These are phyloP conservation scores for Seriola quinqueradiata DNA, from an alignment of 2,113 vertebrate genomes.

Conservation along the genomic window DNA sequence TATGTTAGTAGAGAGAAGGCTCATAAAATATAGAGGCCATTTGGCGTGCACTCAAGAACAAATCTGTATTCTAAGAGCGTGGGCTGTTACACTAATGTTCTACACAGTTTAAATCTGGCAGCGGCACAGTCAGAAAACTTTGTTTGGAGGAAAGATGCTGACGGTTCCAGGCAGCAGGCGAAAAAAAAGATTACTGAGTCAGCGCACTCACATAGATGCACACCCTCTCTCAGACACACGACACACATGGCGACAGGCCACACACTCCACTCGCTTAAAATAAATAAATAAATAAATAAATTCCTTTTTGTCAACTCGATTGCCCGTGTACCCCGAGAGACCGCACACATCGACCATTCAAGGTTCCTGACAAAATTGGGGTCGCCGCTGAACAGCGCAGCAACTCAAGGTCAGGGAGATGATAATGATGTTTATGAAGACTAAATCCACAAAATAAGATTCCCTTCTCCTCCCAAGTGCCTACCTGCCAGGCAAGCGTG, in stretches of 20 bases:
- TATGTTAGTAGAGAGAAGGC: conserved; percentile 75
- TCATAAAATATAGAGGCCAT: conserved; percentile 82
- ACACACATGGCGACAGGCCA: conserved; percentile 28
- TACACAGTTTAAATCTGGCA: conserved; percentile 79
- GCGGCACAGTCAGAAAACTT: conserved; percentile 73
- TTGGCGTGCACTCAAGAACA: conserved; percentile 79
- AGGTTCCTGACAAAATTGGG: conserved; percentile 74
- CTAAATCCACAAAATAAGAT: conserved; percentile 76
- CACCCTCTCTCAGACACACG: conserved; percentile 31
- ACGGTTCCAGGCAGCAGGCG: conserved; percentile 63
- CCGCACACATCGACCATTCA: conserved; percentile 47
- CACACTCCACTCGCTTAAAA: conserved; percentile 21
- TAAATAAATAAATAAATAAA: not conserved
- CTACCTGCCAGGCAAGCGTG: conserved; percentile 54
- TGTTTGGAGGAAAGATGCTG: conserved; percentile 77
- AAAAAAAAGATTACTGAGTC: conserved; percentile 71
- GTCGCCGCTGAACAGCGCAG: conserved; percentile 57
- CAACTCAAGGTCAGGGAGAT: conserved; percentile 68
- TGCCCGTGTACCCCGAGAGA: conserved; percentile 46
- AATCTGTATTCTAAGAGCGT: conserved; percentile 77
- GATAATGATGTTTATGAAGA: conserved; percentile 82
- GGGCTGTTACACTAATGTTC: conserved; percentile 80
- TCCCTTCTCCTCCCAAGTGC: conserved; percentile 63
- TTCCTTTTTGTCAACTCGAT: conserved; percentile 65
- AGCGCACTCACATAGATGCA: conserved; percentile 55